Evolutionary conservation across 2,113 vertebrate genomes (phyloP).

Genomic region (Ictalurus punctatus): DNA sequence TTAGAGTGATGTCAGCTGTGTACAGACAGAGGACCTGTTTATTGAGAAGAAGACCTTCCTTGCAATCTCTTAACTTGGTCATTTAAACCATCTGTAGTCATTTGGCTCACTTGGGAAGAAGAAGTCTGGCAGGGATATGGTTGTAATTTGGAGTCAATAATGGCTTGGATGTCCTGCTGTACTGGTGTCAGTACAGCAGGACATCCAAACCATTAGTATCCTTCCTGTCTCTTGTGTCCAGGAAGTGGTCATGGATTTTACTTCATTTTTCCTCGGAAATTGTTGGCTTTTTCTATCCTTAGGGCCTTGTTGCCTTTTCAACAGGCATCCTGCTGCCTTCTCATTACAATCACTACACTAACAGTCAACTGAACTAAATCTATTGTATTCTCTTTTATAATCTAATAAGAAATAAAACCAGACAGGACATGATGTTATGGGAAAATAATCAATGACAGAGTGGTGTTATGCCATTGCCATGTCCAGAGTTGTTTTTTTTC

Average conservation of each 20-base stretch:
- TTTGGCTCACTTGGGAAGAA: background rate
- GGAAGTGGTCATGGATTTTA: background rate
- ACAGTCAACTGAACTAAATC: background rate
- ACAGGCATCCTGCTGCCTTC: background rate
- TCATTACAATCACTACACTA: background rate
- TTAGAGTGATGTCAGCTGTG: background rate
- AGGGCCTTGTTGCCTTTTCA: background rate
- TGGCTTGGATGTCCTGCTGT: background rate
- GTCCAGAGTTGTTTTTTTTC: background rate
- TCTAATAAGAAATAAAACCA: background rate
- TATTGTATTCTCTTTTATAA: background rate
- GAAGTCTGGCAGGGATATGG: background rate
- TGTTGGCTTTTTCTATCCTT: background rate
- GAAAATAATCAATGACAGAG: background rate
- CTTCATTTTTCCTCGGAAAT: background rate
- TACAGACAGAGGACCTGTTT: background rate
- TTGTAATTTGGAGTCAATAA: constrained; percentile 3
- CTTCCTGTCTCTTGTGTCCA: background rate
- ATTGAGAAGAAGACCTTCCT: background rate
- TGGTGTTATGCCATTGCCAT: background rate
- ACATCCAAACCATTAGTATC: too few species aligned
- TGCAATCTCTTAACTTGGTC: background rate
- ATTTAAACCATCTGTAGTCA: background rate
- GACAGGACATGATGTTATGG: background rate
- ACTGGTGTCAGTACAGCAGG: background rate